A percentile compares a stretch with the other conserved stretches of the same genome.
Evolutionary conservation across 2,797 vertebrate species (phyloP).

Genomic region (Malurus splendens): DNA sequence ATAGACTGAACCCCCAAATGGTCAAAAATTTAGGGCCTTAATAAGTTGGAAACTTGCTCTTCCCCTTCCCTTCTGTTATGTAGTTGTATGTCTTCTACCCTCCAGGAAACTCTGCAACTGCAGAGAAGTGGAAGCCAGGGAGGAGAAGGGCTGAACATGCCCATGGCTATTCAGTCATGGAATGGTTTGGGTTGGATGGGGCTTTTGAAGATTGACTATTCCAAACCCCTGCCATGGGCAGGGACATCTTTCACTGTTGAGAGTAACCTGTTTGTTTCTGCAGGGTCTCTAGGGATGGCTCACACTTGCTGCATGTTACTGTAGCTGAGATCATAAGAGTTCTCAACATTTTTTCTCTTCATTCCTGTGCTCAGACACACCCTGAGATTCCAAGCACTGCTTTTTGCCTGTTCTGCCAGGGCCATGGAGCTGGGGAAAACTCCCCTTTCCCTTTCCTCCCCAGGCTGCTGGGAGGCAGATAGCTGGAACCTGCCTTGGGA

Average conservation of each 20-base stretch:
- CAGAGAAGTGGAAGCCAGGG: neutral
- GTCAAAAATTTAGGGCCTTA: neutral
- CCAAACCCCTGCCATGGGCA: neutral
- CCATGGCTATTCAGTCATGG: neutral
- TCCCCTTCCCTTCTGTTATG: rapidly evolving
- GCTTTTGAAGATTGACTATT: neutral
- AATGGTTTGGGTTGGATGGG: neutral
- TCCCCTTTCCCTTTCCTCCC: neutral
- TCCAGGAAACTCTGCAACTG: neutral
- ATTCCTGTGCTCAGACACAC: neutral
- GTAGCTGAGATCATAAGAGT: neutral
- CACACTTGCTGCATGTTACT: neutral
- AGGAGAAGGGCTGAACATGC: neutral
- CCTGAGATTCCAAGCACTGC: neutral
- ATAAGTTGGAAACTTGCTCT: rapidly evolving
- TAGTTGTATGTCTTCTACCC: neutral
- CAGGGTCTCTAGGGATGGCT: neutral
- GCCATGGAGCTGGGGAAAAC: rapidly evolving
- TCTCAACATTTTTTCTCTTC: neutral
- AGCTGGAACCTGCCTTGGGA: neutral
- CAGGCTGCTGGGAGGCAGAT: neutral
- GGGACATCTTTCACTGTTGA: neutral
- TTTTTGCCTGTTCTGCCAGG: neutral
- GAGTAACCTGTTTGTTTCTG: neutral
- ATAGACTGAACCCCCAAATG: neutral